Evolutionary conservation across 2,888 invertebrate species (phyloP), one percentile per base, ranked within the genome.

Genomic region (Drosophila bunnanda): DNA sequence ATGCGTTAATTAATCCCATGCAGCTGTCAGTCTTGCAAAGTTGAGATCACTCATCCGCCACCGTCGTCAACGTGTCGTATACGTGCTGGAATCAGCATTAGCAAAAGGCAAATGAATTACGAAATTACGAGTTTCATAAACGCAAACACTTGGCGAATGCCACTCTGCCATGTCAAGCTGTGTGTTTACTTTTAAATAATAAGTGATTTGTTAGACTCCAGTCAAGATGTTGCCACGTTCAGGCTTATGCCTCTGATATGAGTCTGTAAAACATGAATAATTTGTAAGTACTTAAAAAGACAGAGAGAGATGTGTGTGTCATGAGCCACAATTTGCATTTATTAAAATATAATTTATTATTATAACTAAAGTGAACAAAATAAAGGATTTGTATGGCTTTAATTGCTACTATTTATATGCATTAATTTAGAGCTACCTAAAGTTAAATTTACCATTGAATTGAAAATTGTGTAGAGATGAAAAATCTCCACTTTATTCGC

Each of bases 1-100:
- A 53, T 41, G 56, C 62, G 46, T 53, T 80, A 86, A 88, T 82
- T 80, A 78, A 88, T 69, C 53, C 75, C 72, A 25, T 41, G n/a
- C 67, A 62, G 72, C 58, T 62, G 76, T 17, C 38, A 54, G 36
- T 17, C 10, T 32, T 2, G 50, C 50, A 34, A 61, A 56, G 20
- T 53, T 55, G 28, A 38, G 39, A 22, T 52, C 50, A 30, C 20
- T 30, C 55, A 22, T 22, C 22, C 38, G 68, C 34, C 13, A 4
- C 68, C 75, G 32, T 17, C 55, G 44, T 15, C 77, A 59, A 55
- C 76, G 44, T 75, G 73, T 38, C 71, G 79, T 66, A 68, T 62
- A 43, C 77, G 75, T 77, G 72, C 66, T 71, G 77, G 66, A 70
- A 43, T 58, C 56, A 50, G 30, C 58, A 32, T 22, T 17, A 32